Base-by-base conservation (phyloP, 2,888 invertebrate species). In the Graphium colonna region DNA sequence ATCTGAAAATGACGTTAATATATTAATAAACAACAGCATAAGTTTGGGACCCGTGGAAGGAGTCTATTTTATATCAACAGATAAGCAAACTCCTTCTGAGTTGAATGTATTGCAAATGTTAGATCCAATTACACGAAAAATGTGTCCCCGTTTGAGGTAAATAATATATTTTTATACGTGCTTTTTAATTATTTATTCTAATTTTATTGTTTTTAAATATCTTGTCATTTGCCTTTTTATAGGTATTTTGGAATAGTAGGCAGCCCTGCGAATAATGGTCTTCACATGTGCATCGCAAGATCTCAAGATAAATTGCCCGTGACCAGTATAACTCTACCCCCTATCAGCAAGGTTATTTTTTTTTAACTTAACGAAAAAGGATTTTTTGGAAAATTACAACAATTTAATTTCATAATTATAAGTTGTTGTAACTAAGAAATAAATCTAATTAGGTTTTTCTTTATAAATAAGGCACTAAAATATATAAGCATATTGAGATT, bases 401-500 rank as follows among this genome's bases (percentile, higher is more conserved):
- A n/a, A n/a, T n/a, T n/a, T n/a, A n/a, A n/a, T n/a, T n/a, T n/a
- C n/a, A n/a, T n/a, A n/a, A n/a, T n/a, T n/a, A n/a, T n/a, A n/a
- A 15, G 65, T 1, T 70, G 71, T 45, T 63, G 65, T 1, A 42
- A 61, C 8, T 41, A 77, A n/a, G n/a, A n/a, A n/a, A n/a, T n/a
- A n/a, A n/a, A n/a, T n/a, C n/a, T n/a, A n/a, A n/a, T n/a, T n/a
- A n/a, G n/a, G n/a, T n/a, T n/a, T n/a, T n/a, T n/a, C n/a, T n/a
- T n/a, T n/a, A n/a, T 33, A 69, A 64, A 77, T 77, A 61, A 48
- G 63, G 61, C 26, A n/a, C n/a, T n/a, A n/a, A n/a, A n/a, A n/a
- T n/a, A n/a, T n/a, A n/a, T n/a, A n/a, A n/a, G n/a, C n/a, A n/a
- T n/a, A n/a, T n/a, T n/a, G n/a, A n/a, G n/a, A n/a, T n/a, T n/a